Percentiles rank a stretch among this genome's conserved stretches.
Evolutionary conservation across 1,140 invertebrate species (phyloP).

Genomic region (Heliconius congener): DNA sequence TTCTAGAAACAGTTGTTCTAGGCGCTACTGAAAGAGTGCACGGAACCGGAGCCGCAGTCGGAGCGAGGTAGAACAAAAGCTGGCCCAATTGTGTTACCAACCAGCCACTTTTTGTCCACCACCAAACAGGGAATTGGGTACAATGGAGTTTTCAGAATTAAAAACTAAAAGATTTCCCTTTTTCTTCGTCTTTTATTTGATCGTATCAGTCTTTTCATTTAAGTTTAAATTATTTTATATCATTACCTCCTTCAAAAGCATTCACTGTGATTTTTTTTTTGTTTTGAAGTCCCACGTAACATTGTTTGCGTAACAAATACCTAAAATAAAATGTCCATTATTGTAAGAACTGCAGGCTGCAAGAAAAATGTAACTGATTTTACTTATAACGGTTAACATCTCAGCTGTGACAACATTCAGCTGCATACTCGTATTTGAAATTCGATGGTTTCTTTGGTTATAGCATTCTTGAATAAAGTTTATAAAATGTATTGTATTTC

Average conservation of each 20-base stretch:
- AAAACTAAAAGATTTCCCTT: slow-evolving; percentile 45
- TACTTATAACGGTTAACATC: background rate
- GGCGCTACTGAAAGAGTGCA: slow-evolving; percentile 64
- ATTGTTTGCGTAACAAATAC: background rate
- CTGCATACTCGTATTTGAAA: background rate
- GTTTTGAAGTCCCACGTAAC: background rate
- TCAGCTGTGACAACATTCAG: background rate
- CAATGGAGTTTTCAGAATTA: slow-evolving; percentile 53
- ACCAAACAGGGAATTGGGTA: slow-evolving; percentile 60
- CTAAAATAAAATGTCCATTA: background rate
- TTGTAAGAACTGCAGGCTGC: background rate
- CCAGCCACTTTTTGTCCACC: slow-evolving; percentile 66
- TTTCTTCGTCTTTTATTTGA: slow-evolving; percentile 38
- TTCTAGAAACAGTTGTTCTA: slow-evolving; percentile 70
- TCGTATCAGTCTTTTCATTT: slow-evolving; percentile 23
- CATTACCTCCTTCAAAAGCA: background rate
- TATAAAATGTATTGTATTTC: no score
- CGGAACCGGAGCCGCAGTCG: slow-evolving; percentile 39
- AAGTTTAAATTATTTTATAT: slow-evolving; percentile 12
- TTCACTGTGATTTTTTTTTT: background rate
- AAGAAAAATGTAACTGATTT: background rate
- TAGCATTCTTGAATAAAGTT: background rate
- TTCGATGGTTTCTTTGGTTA: background rate
- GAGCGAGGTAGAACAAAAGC: slow-evolving; percentile 59
- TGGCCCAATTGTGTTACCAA: slow-evolving; percentile 71